These are phyloP conservation scores for Mareca strepera DNA, from an alignment of 2,797 vertebrate genomes.

Conservation along the genomic window DNA sequence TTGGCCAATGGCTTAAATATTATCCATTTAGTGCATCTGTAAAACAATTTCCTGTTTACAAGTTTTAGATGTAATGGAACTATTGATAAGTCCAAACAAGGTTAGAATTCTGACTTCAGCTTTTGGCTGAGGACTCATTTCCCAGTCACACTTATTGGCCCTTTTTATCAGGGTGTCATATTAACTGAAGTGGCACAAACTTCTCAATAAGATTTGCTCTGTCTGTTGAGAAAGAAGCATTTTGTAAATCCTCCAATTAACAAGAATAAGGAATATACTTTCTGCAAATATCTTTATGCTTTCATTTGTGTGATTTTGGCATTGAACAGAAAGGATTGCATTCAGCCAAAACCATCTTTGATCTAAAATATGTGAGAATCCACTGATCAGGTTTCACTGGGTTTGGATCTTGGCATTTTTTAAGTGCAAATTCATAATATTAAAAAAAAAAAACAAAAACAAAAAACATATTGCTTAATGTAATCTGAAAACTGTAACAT, in stretches of 20 bases:
- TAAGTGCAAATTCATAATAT: neutral
- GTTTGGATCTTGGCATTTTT: neutral
- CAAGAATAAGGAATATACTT: neutral
- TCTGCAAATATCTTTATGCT: neutral
- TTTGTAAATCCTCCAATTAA: conserved; percentile 39
- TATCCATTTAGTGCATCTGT: conserved; percentile 28
- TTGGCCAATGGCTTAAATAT: conserved; percentile 11
- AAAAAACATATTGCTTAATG: accelerated
- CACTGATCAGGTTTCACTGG: neutral
- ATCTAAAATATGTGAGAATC: neutral
- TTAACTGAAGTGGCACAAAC: neutral
- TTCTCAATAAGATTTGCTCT: neutral
- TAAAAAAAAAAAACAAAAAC: too few relatives aligned
- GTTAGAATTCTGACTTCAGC: conserved; percentile 51
- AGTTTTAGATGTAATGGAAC: conserved; percentile 47
- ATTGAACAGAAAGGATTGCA: neutral
- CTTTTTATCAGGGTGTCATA: conserved; percentile 17
- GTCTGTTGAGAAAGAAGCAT: conserved; percentile 4
- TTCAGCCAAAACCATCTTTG: neutral
- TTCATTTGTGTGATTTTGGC: neutral
- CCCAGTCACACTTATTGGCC: conserved; percentile 41
- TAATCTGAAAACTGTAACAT: neutral
- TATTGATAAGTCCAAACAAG: conserved; percentile 57
- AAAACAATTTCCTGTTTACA: conserved; percentile 62
- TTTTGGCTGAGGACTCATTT: conserved; percentile 48